A percentile compares a stretch with the other conserved stretches of the same genome.
Conservation (phyloP, 2,888 invertebrate genomes). For the Troides aeacus region DNA sequence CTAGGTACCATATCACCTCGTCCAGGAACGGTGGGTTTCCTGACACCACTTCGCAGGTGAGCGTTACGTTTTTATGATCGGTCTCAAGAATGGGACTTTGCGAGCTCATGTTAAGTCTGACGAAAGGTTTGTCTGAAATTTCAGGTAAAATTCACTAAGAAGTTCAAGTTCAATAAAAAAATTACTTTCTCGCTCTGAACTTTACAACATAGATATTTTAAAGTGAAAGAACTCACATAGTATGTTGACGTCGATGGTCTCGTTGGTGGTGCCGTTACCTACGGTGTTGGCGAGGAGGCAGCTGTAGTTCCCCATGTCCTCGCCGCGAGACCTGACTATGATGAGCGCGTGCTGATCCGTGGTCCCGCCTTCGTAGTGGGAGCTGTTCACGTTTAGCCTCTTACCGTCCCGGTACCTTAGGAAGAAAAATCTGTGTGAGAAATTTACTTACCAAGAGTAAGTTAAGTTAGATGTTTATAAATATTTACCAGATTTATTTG, state of each 20-base stretch:
- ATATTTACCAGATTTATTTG: too few species aligned
- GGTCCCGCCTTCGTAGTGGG: conserved; percentile 87
- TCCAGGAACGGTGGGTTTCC: conserved; percentile 88
- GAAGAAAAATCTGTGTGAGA: conserved; percentile 5
- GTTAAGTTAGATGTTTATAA: too few species aligned
- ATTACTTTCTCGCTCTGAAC: neutral
- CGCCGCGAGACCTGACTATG: conserved; percentile 86
- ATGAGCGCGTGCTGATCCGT: conserved; percentile 87
- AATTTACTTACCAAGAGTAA: too few species aligned
- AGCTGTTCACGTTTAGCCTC: conserved; percentile 70
- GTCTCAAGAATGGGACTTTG: conserved; percentile 88
- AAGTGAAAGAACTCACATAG: conserved; percentile 83
- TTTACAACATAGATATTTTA: neutral
- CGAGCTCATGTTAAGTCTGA: conserved; percentile 87
- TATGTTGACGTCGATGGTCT: conserved; percentile 87
- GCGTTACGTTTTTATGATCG: conserved; percentile 88
- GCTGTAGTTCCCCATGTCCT: conserved; percentile 91
- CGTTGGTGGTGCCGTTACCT: conserved; percentile 87
- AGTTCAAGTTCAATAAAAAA: neutral
- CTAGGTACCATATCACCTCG: conserved; percentile 93
- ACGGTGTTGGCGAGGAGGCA: conserved; percentile 90
- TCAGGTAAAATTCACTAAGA: neutral
- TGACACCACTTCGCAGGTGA: conserved; percentile 87
- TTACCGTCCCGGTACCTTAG: conserved; percentile 85
- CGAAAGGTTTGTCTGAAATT: conserved; percentile 87